Base-by-base conservation (phyloP, 2,113 vertebrate genomes). In the Phylloscopus trochilus region DNA sequence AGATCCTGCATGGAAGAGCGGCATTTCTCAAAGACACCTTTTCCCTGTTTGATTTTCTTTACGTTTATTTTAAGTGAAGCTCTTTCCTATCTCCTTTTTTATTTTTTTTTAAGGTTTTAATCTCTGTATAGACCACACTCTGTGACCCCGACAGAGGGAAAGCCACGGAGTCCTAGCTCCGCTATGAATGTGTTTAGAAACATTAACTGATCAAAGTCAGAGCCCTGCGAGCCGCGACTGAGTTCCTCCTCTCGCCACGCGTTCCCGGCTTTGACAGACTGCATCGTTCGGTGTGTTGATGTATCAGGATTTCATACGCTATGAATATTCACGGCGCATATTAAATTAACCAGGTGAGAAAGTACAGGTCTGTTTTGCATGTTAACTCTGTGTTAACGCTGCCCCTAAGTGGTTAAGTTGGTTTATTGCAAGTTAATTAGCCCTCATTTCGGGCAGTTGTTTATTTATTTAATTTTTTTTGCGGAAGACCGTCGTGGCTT, bases 341-440 rank as follows among this genome's bases (percentile, higher is more conserved):
- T 76, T 80, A 87, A 96, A 95, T 95, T 90, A 95, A 91, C 87
- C 89, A 96, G 94, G 95, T 97, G 93, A 97, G 92, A 92, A 96
- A 91, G 73, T 4, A 60, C 95, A 92, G 85, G 96, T 95, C 78
- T 79, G 39, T 93, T 96, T 97, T 94, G 86, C 94, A 91, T 91
- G 94, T 94, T 94, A 94, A 96, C 92, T 97, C 96, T 46, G 90
- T 93, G 96, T 97, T 97, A 97, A 96, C 87, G 80, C 93, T 97
- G 97, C 95, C 97, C 97, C 97, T 97, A 97, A 97, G 97, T 92
- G 94, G 96, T 96, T 95, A 95, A 90, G 59, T 88, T 83, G 95
- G 96, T 97, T 97, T 97, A 97, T 97, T 97, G 97, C 97, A 97
- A 95, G 96, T 96, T 97, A 95, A 97, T 96, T 96, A 97, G 75